phyloP scores from a whole-genome alignment of 2,888 invertebrate species.

The Yponomeuta cagnagella region DNA sequence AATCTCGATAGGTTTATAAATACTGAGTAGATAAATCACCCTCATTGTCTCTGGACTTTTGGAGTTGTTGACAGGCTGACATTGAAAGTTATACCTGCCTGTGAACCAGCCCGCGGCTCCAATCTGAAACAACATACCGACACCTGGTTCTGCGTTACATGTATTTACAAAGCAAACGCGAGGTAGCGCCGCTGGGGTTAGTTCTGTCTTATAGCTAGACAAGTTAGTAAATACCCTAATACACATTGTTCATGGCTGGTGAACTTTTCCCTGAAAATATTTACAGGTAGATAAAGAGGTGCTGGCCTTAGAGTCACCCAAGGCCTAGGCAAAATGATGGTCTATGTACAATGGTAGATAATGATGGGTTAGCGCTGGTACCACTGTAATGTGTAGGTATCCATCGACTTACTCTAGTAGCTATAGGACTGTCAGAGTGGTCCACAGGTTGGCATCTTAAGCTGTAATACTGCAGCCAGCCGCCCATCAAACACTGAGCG shows the following conservation, averaged over 20 bases:
- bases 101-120: constrained; percentile 95
- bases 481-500: constrained; percentile 87
- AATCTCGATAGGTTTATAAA: background rate
- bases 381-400: constrained; percentile 23
- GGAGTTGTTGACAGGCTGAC: constrained; percentile 98
- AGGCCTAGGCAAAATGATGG: constrained; percentile 22
- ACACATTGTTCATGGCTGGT: background rate
- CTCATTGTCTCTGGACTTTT: constrained; percentile 92
- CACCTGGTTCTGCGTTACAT: constrained; percentile 58
- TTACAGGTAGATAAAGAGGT: constrained; percentile 12
- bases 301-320: background rate
- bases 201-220: background rate
- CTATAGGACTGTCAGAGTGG: constrained; percentile 86
- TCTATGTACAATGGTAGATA: constrained; percentile 57
- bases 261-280: constrained; percentile 17
- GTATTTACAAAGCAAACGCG: constrained; percentile 25
- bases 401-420: constrained; percentile 85
- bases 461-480: constrained; percentile 94
- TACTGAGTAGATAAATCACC: constrained; percentile 78
- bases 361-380: constrained; percentile 44
- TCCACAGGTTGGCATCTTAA: constrained; percentile 94
- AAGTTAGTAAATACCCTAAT: constrained; percentile 24
- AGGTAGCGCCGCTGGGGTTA: background rate
- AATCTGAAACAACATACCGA: constrained; percentile 84
- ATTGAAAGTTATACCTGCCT: constrained; percentile 95